Base-by-base conservation (phyloP, 1,140 invertebrate species). In the Trichoplusia ni region DNA sequence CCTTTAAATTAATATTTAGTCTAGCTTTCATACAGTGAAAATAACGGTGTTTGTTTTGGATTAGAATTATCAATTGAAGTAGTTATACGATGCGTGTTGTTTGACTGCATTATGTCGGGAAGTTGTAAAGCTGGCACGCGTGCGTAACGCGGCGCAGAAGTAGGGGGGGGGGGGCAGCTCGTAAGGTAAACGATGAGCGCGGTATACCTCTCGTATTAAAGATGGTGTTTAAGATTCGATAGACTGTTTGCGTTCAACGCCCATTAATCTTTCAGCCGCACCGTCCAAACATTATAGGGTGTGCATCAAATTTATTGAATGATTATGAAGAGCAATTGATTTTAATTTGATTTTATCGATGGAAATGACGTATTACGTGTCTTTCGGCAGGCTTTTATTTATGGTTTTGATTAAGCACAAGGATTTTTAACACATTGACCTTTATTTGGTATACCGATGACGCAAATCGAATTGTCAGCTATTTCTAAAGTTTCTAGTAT, bases 311-410 rank as follows among this genome's bases (percentile, higher is more conserved):
- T 58, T 58, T 58, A 42, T 40, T 18, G 53, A 42, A 29, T 2
- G 9, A 11, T 40, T 13, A 38, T 56, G 53, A 54, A 54, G 1
- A 8, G 37, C 54, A 42, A 25, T 31, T 58, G 54, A 44, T 38
- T 58, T 58, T 58, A 13, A 53, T 53, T 35, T 37, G 49, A 54
- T 54, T 54, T 54, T 38, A 38, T 54, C n/a, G 44, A 42, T 42
- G 54, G 37, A 58, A 42, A 42, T 58, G 19, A 42, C 23, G 51
- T 38, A 16, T 14, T 29, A 46, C 42, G 13, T 46, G 27, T 46
- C 25, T 16, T 7, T 47, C 44, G 44, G 29, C 25, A 47, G 44
- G 25, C 18, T 47, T 8, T 29, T 47, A 23, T 46, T 23, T 27
- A 46, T 25, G 23, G 35, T 11, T 38, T n/a, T 38, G 19, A 54